Evolutionary conservation across 1,140 invertebrate genomes (phyloP), one percentile per base, ranked within the genome.

Genomic region (Psilanteris sp.): DNA sequence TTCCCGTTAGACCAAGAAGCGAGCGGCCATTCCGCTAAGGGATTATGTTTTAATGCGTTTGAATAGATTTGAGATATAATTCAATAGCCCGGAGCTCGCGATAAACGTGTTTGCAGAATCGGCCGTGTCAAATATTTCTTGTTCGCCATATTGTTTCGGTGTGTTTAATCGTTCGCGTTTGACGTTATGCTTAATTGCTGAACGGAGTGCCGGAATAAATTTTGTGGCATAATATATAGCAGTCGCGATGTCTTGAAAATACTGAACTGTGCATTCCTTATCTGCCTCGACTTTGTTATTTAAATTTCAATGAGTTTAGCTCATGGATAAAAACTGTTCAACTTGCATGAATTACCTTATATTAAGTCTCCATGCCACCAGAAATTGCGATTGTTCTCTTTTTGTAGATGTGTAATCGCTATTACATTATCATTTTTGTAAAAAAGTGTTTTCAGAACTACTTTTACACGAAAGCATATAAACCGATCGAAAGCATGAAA

Each of bases 261-360:
- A 52, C 50, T 22, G 9, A 57, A 52, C 54, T 34, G 46, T 32
- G 34, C 55, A 32, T 34, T 46, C 61, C 67, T 73, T 76, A 76
- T 72, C 77, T 73, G 9, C 72, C 48, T 70, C 64, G 78, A 75
- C 76, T 77, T 62, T 55, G 50, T 71, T 71, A 82, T 82, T 81
- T 81, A 77, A 82, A 81, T 83, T 82, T 73, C 39, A 83, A 80
- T 80, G 72, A 80, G 66, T 78, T 79, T 81, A 46, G 59, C 66
- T 61, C 31, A 10, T 64, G 72, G 76, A 80, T 78, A 81, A 80
- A 83, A 81, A 83, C 67, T 78, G 70, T 73, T 78, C 73, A 79
- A 80, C 72, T 72, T 75, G 79, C 77, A 83, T 83, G 67, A 81
- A 81, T 83, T 83, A 83, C 80, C 71, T 46, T 77, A 77, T 46